Percentiles rank a stretch among this genome's conserved stretches.
phyloP scores from a whole-genome alignment of 1,140 invertebrate species.

The Radopholus similis region DNA sequence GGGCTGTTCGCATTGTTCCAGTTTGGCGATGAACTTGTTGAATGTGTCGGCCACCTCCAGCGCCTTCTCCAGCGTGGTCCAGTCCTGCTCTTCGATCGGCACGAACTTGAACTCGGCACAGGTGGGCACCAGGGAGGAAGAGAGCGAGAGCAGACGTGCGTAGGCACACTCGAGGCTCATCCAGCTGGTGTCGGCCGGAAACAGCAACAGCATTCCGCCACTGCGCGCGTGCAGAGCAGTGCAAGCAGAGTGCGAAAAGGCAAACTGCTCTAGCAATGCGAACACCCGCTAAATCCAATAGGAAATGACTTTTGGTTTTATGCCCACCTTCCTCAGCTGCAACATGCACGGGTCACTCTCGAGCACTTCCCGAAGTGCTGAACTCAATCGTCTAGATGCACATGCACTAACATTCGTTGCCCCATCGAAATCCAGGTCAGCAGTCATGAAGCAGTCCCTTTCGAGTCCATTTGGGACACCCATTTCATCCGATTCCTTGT shows the following conservation, averaged over 20 bases:
- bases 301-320: no score
- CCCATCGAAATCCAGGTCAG: neutral
- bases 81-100: neutral
- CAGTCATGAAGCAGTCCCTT: no score
- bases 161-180: neutral
- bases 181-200: neutral
- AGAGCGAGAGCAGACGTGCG: neutral
- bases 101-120: neutral
- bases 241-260: neutral
- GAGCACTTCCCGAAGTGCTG: neutral
- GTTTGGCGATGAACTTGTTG: neutral
- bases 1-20: neutral
- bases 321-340: neutral
- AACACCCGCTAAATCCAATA: neutral
- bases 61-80: neutral
- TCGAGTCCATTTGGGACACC: no score
- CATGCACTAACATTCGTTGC: neutral
- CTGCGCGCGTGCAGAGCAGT: neutral
- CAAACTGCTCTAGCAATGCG: neutral
- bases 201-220: neutral
- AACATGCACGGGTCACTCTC: neutral
- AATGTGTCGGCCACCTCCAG: conserved; percentile 1
- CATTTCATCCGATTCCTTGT: neutral
- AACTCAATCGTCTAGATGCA: neutral
- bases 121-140: neutral